Evolutionary conservation across 1,140 invertebrate genomes (phyloP).

Genomic region (Spodoptera litura): DNA sequence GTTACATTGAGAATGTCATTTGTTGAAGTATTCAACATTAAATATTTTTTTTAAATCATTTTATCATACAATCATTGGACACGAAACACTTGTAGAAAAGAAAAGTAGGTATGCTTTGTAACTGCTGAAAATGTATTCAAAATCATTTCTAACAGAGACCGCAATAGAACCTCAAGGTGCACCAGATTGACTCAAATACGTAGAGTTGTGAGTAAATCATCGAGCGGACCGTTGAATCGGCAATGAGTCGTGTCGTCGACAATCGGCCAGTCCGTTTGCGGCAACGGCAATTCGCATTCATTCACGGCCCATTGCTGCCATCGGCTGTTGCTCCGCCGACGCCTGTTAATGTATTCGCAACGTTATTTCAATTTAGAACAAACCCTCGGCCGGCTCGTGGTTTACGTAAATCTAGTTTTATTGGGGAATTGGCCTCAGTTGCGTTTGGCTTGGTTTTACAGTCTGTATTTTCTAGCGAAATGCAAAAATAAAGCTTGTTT

Average conservation of each 20-base stretch:
- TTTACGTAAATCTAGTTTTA: constrained; percentile 24
- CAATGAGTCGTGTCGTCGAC: constrained; percentile 80
- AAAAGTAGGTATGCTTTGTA: too few relatives aligned
- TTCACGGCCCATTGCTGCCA: constrained; percentile 74
- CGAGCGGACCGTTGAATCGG: constrained; percentile 74
- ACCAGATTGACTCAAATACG: constrained; percentile 56
- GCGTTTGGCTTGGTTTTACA: too few relatives aligned
- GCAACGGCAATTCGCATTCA: constrained; percentile 81
- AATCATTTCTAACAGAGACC: too few relatives aligned
- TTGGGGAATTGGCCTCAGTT: neutral
- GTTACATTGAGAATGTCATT: too few relatives aligned
- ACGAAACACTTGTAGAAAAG: too few relatives aligned
- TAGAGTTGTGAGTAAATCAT: constrained; percentile 67
- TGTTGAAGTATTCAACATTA: too few relatives aligned
- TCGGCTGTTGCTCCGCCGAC: constrained; percentile 55
- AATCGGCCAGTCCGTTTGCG: constrained; percentile 79
- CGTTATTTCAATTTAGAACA: constrained; percentile 74
- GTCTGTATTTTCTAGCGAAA: too few relatives aligned
- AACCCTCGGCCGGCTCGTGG: constrained; percentile 26
- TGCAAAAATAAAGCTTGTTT: too few relatives aligned
- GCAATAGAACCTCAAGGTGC: constrained; percentile 5
- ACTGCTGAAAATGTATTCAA: too few relatives aligned
- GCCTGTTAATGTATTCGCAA: constrained; percentile 68
- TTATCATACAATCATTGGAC: too few relatives aligned
- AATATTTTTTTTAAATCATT: too few relatives aligned